Percentiles rank a stretch among this genome's conserved stretches.
phyloP scores from a whole-genome alignment of 2,888 invertebrate species.

The Drosophila leonis region DNA sequence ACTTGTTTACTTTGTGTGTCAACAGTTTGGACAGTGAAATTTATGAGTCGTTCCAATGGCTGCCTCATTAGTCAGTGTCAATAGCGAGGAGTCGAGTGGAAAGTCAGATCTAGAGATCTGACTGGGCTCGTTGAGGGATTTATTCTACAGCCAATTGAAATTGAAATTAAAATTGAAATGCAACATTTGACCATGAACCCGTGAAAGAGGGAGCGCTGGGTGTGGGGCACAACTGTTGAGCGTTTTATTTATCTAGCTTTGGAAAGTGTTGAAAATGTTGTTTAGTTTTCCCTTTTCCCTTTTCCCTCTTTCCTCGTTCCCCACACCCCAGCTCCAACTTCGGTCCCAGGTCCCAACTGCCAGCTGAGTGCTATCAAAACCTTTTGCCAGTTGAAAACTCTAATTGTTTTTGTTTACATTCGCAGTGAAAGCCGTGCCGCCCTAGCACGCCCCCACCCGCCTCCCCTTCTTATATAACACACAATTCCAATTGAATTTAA shows the following conservation, averaged over 20 bases:
- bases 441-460: conserved; percentile 28
- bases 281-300: conserved; percentile 39
- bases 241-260: conserved; percentile 56
- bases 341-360: neutral
- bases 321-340: conserved; percentile 4
- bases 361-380: conserved; percentile 19
- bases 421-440: conserved; percentile 61
- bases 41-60: conserved; percentile 49
- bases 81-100: conserved; percentile 40
- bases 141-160: conserved; percentile 48
- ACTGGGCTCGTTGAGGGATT: conserved; percentile 61
- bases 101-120: conserved; percentile 16
- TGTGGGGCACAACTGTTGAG: conserved; percentile 18
- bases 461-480: conserved; percentile 39
- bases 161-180: conserved; percentile 55
- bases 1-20: conserved; percentile 59
- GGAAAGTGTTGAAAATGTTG: conserved; percentile 71
- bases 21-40: conserved; percentile 54
- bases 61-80: conserved; percentile 62
- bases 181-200: conserved; percentile 66
- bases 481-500: conserved; percentile 65
- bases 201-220: conserved; percentile 6
- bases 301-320: neutral
- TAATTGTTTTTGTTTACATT: conserved; percentile 74
- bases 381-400: conserved; percentile 42